Conservation (phyloP, 2,113 vertebrate species). For the Neotoma lepida region DNA sequence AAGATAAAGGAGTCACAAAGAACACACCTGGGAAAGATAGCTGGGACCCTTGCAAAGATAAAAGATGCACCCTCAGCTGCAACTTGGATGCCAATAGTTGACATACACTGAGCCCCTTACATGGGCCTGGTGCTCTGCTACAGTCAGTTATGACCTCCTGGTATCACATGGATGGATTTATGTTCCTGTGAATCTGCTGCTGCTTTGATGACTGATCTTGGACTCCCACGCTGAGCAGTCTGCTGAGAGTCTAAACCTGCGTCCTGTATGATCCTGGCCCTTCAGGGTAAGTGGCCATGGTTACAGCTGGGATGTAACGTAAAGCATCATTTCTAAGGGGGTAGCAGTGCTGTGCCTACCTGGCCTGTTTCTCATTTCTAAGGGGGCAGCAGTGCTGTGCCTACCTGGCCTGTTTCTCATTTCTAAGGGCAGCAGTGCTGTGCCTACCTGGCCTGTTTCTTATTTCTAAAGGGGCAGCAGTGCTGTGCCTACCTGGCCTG, state of each 20-base stretch:
- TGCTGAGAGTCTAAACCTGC: too few relatives aligned
- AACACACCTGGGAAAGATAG: not conserved
- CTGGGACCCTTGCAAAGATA: not conserved
- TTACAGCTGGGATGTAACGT: not conserved
- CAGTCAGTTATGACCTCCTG: too few relatives aligned
- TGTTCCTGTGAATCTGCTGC: not conserved
- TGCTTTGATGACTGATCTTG: not conserved
- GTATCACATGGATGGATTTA: not conserved
- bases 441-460: too few relatives aligned
- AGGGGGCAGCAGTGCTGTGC: not conserved
- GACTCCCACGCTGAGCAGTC: not conserved
- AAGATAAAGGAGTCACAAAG: too few relatives aligned
- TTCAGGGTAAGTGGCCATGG: not conserved
- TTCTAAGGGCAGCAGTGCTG: too few relatives aligned
- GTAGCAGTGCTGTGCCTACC: not conserved
- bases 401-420: too few relatives aligned
- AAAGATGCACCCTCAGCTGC: rapidly evolving
- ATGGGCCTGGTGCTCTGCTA: not conserved
- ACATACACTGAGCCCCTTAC: rapidly evolving
- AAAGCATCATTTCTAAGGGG: not conserved
- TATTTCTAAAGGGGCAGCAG: not conserved
- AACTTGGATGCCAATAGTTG: not conserved
- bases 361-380: too few relatives aligned
- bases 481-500: too few relatives aligned
- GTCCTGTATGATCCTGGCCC: not conserved